Conservation (phyloP, 2,888 invertebrate species). For the Acanthococcus lagerstroemiae region DNA sequence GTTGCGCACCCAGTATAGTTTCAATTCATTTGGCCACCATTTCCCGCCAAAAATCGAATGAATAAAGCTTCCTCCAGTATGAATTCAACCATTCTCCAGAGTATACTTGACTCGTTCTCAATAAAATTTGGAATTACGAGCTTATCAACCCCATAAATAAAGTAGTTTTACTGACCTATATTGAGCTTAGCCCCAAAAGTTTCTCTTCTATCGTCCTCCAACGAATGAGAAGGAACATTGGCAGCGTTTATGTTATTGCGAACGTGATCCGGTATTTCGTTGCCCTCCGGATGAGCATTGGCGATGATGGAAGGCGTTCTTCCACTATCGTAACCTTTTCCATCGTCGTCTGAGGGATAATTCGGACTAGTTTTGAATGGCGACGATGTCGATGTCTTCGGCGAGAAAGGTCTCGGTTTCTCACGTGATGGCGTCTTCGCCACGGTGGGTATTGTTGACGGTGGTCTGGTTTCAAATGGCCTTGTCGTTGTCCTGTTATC, state of each 20-base stretch:
- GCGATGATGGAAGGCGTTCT: constrained; percentile 39
- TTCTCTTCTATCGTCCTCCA: constrained; percentile 45
- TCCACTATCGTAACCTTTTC: neutral
- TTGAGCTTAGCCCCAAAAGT: constrained; percentile 56
- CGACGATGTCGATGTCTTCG: constrained; percentile 40
- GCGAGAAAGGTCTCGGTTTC: constrained; percentile 39
- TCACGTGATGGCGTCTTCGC: constrained; percentile 37
- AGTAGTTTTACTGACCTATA: constrained; percentile 29
- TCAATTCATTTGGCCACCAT: too few species aligned
- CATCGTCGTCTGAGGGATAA: constrained; percentile 12
- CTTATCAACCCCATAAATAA: too few species aligned
- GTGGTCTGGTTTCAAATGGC: constrained; percentile 32
- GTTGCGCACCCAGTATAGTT: too few species aligned
- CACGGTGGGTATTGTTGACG: constrained; percentile 33
- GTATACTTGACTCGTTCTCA: too few species aligned
- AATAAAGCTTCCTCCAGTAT: too few species aligned
- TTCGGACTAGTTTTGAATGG: constrained; percentile 20
- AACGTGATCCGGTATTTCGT: constrained; percentile 52
- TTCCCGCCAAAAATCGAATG: too few species aligned
- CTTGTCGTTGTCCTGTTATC: constrained; percentile 45
- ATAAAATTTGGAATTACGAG: too few species aligned
- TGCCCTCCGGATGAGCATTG: constrained; percentile 62
- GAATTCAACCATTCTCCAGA: too few species aligned
- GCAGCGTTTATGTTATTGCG: constrained; percentile 43
- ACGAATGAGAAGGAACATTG: constrained; percentile 52